Percentiles rank a stretch among this genome's conserved stretches.
phyloP scores from a whole-genome alignment of 1,140 invertebrate species.

The Brachionus calyciflorus region DNA sequence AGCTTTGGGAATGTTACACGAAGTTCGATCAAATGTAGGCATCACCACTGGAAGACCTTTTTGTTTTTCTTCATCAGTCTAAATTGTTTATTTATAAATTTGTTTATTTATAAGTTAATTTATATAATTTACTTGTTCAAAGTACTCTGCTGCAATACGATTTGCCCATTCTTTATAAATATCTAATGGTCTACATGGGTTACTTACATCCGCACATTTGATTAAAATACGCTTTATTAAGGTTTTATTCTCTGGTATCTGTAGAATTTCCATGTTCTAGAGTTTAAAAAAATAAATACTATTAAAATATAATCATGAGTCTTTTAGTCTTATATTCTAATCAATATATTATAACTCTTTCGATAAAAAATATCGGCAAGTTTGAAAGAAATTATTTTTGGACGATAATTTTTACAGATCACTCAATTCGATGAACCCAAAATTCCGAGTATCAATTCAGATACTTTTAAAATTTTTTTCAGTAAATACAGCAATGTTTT shows the following conservation, averaged over 20 bases:
- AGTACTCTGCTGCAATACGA: conserved; percentile 84
- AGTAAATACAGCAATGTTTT: no score
- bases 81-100: not conserved
- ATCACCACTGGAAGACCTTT: conserved; percentile 83
- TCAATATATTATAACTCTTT: no score
- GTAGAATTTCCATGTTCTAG: conserved; percentile 51
- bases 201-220: conserved; percentile 93
- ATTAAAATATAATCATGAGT: no score
- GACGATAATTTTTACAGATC: no score
- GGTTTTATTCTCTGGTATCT: conserved; percentile 73
- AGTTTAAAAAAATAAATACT: not conserved
- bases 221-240: conserved; percentile 89
- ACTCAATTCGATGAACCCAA: no score
- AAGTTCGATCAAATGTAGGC: conserved; percentile 87
- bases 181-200: conserved; percentile 78
- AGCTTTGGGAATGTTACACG: conserved; percentile 89
- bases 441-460: no score
- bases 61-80: conserved; percentile 88
- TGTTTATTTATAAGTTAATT: conserved; percentile 43
- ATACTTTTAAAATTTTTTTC: no score
- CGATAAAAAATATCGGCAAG: no score
- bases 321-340: no score
- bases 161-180: conserved; percentile 86
- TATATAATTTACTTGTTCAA: conserved; percentile 67
- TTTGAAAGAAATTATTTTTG: no score